phyloP scores from a whole-genome alignment of 2,888 invertebrate genomes.

The Protophormia terraenovae region DNA sequence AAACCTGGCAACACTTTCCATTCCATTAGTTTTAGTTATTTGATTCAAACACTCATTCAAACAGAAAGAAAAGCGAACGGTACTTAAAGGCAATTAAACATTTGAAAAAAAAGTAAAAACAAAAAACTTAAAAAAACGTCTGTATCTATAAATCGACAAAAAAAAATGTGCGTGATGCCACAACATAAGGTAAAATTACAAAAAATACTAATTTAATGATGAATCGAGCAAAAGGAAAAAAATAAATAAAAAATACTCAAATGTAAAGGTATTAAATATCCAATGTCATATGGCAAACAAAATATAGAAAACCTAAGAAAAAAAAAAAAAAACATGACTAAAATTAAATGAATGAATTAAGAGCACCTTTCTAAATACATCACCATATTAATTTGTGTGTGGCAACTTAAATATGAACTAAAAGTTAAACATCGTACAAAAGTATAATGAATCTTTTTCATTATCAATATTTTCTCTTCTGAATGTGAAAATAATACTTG shows the following conservation, averaged over 20 bases:
- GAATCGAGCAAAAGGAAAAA: slow-evolving; percentile 65
- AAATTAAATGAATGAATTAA: slow-evolving; percentile 50
- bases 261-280: slow-evolving; percentile 60
- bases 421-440: background rate
- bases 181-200: slow-evolving; percentile 76
- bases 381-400: slow-evolving; percentile 47
- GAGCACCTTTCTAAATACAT: slow-evolving; percentile 60
- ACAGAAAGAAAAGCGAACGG: slow-evolving; percentile 48
- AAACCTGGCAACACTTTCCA: slow-evolving; percentile 43
- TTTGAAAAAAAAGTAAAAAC: slow-evolving; percentile 70
- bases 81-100: slow-evolving; percentile 76
- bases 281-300: slow-evolving; percentile 74
- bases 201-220: slow-evolving; percentile 54
- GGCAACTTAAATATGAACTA: slow-evolving; percentile 5
- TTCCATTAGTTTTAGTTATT: slow-evolving; percentile 43
- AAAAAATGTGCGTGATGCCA: slow-evolving; percentile 75
- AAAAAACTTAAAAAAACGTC: slow-evolving; percentile 38
- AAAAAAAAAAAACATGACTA: slow-evolving; percentile 26
- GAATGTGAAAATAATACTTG: slow-evolving; percentile 56
- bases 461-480: too few relatives aligned
- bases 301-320: slow-evolving; percentile 17
- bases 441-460: background rate
- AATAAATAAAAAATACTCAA: slow-evolving; percentile 7
- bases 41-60: background rate
- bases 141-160: slow-evolving; percentile 24